Evolutionary conservation across 2,888 invertebrate genomes (phyloP).

Genomic region (Oscheius sp.): DNA sequence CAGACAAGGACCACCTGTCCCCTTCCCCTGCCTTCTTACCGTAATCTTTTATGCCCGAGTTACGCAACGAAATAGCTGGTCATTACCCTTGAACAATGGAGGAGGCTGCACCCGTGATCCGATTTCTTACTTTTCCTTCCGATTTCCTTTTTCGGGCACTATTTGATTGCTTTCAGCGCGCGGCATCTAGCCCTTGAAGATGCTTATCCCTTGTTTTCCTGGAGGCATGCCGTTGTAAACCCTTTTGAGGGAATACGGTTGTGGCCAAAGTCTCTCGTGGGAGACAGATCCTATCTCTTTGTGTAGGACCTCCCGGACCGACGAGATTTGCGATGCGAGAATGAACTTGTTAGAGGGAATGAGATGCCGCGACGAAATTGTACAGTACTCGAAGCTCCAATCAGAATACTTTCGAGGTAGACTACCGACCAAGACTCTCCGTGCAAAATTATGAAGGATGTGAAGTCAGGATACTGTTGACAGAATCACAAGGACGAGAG

Average conservation of each 20-base stretch:
- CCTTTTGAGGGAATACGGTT: constrained; percentile 14
- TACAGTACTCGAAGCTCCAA: too few species aligned
- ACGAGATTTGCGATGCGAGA: background rate
- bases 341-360: too few species aligned
- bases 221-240: constrained; percentile 17
- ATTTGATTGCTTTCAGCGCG: constrained; percentile 4
- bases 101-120: background rate
- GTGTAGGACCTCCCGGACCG: background rate
- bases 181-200: constrained; percentile 5
- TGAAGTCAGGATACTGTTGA: too few species aligned
- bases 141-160: constrained; percentile 22
- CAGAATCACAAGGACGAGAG: too few species aligned
- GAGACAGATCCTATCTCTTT: constrained; percentile 30
- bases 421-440: too few species aligned
- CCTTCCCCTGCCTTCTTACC: background rate
- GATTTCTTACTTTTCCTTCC: constrained; percentile 26
- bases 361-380: too few species aligned
- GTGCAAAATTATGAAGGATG: too few species aligned
- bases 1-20: constrained; percentile 16
- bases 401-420: too few species aligned
- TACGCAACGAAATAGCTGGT: constrained; percentile 26
- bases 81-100: constrained; percentile 27
- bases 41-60: constrained; percentile 27
- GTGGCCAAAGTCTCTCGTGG: constrained; percentile 2
- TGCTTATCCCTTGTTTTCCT: constrained; percentile 21